Evolutionary conservation across 2,113 vertebrate species (phyloP), one percentile per base, ranked within the genome.

Genomic region (Ictalurus furcatus): DNA sequence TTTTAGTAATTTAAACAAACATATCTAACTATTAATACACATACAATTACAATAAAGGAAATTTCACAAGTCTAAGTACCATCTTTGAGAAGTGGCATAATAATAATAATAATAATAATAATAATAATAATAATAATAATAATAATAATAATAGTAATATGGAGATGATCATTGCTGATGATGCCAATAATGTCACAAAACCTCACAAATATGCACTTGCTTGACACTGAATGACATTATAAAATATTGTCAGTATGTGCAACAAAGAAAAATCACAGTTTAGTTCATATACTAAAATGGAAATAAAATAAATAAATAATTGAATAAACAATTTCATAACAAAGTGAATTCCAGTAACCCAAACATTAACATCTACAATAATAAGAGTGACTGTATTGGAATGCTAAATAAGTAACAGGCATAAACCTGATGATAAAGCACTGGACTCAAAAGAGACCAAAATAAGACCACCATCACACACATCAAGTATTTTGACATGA

Each of bases 381-480:
- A 93, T 93, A 94, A 91, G 94, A 95, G 91, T 92, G 44, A 90
- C 81, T 94, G 92, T 92, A 90, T 65, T 88, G 91, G 89, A 91
- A 94, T 92, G 92, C 89, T 94, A 92, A 90, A 93, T 74, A 91
- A 95, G 92, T 92, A 93, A 95, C 93, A 94, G 92, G 91, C 87
- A 90, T 90, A 92, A 86, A 93, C 91, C 88, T 87, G 92, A 93
- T 87, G 85, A 93, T 92, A 92, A 92, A 91, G 93, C 93, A 95
- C 93, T 94, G 91, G n/a, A 92, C 92, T 93, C 91, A 89, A 93
- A 92, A 83, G 92, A 92, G 94, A 90, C 90, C 91, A 93, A 92
- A 85, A 48, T 89, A 89, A 93, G 90, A 91, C 94, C 91, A 95
- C 89, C 92, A 94, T 92, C 92, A 95, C 94, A 95, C 93, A 95